A percentile compares a stretch with the other conserved stretches of the same genome.
Evolutionary conservation across 2,797 vertebrate genomes (phyloP).

Genomic region (Spatula clypeata): DNA sequence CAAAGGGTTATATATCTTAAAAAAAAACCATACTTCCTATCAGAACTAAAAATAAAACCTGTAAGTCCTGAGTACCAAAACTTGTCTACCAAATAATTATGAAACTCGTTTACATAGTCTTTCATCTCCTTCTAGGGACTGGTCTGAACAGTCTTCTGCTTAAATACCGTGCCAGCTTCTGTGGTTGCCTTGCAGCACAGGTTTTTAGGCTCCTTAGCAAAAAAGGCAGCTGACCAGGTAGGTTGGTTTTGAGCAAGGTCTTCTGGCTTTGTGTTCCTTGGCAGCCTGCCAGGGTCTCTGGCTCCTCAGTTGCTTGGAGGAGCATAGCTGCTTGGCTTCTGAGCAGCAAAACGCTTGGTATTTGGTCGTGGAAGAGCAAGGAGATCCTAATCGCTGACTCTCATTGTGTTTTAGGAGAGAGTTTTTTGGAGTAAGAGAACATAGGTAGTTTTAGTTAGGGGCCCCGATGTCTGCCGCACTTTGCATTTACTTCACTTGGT

Average conservation of each 20-base stretch:
- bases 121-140: conserved; percentile 67
- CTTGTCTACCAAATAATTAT: conserved; percentile 38
- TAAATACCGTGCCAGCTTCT: conserved; percentile 43
- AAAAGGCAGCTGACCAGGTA: conserved; percentile 20
- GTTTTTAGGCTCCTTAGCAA: conserved; percentile 59
- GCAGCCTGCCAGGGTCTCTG: conserved; percentile 44
- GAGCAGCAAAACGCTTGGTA: background rate
- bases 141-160: conserved; percentile 51
- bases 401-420: conserved; percentile 7
- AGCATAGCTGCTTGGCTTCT: conserved; percentile 15
- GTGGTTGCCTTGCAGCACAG: conserved; percentile 69
- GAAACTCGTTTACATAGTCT: conserved; percentile 41
- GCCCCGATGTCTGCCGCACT: background rate
- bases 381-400: background rate
- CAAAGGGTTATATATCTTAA: background rate
- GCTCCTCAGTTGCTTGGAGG: background rate
- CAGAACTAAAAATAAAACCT: conserved; percentile 68
- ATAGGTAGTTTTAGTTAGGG: background rate
- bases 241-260: conserved; percentile 54
- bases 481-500: background rate
- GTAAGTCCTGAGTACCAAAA: conserved; percentile 42
- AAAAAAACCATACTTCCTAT: conserved; percentile 50
- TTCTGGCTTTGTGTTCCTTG: conserved; percentile 24
- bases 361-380: background rate
- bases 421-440: background rate